A percentile compares a stretch with the other conserved stretches of the same genome.
Conservation (phyloP, 1,140 invertebrate species). For the Pteromalus puparum region DNA sequence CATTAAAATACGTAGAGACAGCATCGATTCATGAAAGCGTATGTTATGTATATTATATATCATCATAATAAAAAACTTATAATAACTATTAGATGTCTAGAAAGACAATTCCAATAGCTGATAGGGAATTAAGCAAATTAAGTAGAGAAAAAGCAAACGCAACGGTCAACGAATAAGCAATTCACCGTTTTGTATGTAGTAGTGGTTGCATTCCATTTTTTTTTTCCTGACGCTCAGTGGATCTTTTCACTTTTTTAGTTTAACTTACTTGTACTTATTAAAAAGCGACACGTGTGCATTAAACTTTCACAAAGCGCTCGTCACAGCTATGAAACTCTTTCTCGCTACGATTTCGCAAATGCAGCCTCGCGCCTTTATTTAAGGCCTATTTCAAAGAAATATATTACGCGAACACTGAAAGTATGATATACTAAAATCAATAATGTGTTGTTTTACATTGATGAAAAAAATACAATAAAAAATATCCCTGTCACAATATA, state of each 20-base stretch:
- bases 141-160: background rate
- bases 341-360: slow-evolving; percentile 33
- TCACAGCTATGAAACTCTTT: slow-evolving; percentile 11
- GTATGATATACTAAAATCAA: background rate
- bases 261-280: background rate
- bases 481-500: background rate
- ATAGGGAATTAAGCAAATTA: slow-evolving; percentile 26
- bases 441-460: background rate
- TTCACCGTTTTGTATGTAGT: background rate
- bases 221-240: background rate
- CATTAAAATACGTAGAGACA: background rate
- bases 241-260: background rate
- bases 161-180: slow-evolving; percentile 40
- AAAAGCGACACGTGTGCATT: background rate
- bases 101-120: slow-evolving; percentile 38
- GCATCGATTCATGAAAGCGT: background rate
- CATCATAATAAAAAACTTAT: slow-evolving; percentile 13
- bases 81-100: slow-evolving; percentile 15
- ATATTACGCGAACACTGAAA: background rate
- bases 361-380: background rate
- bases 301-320: background rate
- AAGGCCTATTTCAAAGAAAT: background rate
- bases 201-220: slow-evolving; percentile 11
- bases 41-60: slow-evolving; percentile 13
- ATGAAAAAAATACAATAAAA: background rate